Evolutionary conservation across 2,113 vertebrate genomes (phyloP).

Genomic region (Neofelis nebulosa): DNA sequence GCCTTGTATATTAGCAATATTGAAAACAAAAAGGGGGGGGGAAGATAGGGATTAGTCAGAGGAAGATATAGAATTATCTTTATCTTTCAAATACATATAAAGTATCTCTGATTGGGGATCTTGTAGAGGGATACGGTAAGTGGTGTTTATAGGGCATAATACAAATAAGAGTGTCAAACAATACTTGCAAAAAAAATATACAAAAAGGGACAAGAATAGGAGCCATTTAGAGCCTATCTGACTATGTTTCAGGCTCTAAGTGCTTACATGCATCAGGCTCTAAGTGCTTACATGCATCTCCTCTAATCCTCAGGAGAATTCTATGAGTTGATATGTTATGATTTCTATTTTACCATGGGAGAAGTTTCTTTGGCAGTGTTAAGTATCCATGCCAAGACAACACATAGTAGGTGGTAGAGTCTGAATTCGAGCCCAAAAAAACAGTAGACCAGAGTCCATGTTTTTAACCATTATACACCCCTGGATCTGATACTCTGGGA

Average conservation of each 20-base stretch:
- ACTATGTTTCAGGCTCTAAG: background rate
- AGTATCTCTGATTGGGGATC: background rate
- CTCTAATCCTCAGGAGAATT: background rate
- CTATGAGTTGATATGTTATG: background rate
- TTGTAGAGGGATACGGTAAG: background rate
- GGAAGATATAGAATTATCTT: background rate
- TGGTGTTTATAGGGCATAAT: background rate
- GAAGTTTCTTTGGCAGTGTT: background rate
- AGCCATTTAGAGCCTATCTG: background rate
- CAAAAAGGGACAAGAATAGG: background rate
- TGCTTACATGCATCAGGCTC: background rate
- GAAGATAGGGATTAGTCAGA: background rate
- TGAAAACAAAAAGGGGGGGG: background rate
- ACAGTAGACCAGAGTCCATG: background rate
- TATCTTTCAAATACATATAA: background rate
- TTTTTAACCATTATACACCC: background rate
- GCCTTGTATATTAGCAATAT: background rate
- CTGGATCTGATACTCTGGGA: background rate
- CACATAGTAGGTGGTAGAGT: background rate
- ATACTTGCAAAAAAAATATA: background rate
- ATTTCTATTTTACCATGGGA: background rate
- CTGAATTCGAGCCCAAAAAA: background rate
- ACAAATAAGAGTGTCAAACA: slow-evolving; percentile 1
- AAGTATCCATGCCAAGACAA: background rate
- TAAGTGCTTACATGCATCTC: background rate